phyloP scores from a whole-genome alignment of 2,113 vertebrate genomes.

The Cairina moschata region DNA sequence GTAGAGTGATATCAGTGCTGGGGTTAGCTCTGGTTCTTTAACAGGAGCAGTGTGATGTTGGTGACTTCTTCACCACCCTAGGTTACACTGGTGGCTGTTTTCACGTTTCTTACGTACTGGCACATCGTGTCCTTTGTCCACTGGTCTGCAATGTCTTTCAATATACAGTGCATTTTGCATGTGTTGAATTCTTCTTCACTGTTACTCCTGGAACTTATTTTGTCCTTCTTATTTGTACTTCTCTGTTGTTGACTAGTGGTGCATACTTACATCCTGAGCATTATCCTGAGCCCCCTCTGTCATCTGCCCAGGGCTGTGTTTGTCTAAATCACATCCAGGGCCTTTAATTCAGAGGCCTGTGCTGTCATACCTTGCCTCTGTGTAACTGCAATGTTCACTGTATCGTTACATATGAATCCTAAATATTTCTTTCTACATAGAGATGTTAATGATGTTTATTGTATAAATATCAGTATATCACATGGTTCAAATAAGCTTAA shows the following conservation, averaged over 20 bases:
- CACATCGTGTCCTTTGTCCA: not conserved
- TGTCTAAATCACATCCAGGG: not conserved
- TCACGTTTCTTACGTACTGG: not conserved
- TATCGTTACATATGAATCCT: not conserved
- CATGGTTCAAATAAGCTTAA: not conserved
- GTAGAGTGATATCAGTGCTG: not conserved
- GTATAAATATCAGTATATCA: not conserved
- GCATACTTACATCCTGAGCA: not conserved
- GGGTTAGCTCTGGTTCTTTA: not conserved
- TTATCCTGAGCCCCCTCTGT: not conserved
- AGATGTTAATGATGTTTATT: no score
- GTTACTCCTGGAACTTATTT: not conserved
- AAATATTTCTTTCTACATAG: not conserved
- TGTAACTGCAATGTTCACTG: not conserved
- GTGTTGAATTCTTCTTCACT: not conserved
- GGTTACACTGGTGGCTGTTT: not conserved
- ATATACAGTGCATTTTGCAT: not conserved
- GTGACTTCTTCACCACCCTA: not conserved
- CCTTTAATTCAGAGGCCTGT: not conserved
- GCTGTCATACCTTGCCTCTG: not conserved
- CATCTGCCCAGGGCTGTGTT: not conserved
- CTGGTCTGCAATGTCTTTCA: not conserved
- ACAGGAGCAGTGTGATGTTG: not conserved
- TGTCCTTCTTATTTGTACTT: not conserved
- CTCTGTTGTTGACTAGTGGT: not conserved